Base-by-base conservation (phyloP, 2,888 invertebrate genomes). In the Chrysomela aeneicollis region DNA sequence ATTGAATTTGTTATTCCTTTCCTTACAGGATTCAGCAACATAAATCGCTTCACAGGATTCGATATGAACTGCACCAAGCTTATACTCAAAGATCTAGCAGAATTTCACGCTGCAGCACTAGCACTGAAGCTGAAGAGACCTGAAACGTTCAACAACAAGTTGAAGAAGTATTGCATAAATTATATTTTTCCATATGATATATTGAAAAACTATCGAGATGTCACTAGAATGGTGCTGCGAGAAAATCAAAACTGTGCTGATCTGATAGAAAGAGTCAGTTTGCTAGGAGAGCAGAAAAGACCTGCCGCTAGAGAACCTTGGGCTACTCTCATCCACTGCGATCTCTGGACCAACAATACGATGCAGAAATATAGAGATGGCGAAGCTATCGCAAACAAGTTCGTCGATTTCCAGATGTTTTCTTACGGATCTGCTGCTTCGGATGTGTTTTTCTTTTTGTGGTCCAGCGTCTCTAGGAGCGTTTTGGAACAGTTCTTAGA, bases 291-390 rank as follows among this genome's bases (percentile, higher is more conserved):
- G 10, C 32, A 62, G 35, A 6, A 4, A 15, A 53, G 53, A 30
- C 18, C 22, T 22, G 10, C 47, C 19, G 26, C 47, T 2, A 61
- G 42, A 15, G 64, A 64, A 59, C 70, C 69, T 8, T 88, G 85
- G 78, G 83, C 82, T 0, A 84, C 86, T 0, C 80, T 87, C 12
- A 79, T 82, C 0, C 88, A 88, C 66, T 79, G 81, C 4, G 88
- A 88, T 74, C 80, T 86, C 52, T 88, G 88, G 88, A 84, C 85
- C 12, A 88, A 87, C 72, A 88, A 88, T 70, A 80, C 87, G 1
- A 83, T 88, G 82, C 78, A 87, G 17, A 83, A 83, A 70, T 82
- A 82, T 52, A 64, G 70, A 50, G 68, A 72, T 49, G 69, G 73
- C 47, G 71, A 72, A 19, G 68, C 67, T 52, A 80, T 84, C 0